These are phyloP conservation scores for Diadumene lineata DNA, from an alignment of 92 coral and sea anemone species.

Conservation along the genomic window DNA sequence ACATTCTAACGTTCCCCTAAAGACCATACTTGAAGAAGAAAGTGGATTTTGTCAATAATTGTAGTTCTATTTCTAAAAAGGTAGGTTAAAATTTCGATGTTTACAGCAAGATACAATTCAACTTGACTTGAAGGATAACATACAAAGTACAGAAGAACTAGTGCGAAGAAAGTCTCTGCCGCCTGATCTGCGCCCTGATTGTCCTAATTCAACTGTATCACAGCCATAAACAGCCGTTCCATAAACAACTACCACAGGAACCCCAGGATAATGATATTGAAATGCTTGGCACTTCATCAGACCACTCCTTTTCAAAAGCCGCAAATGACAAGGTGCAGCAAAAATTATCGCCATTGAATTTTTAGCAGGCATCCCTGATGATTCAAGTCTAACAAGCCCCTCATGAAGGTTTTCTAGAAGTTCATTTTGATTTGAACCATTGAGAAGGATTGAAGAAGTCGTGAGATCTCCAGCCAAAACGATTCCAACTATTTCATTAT, in stretches of 20 bases:
- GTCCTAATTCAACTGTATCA: slow-evolving; percentile 57
- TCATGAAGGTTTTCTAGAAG: slow-evolving; percentile 40
- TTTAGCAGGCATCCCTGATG: slow-evolving; percentile 24
- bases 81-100: too few relatives aligned
- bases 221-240: slow-evolving; percentile 84
- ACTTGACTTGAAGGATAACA: slow-evolving; percentile 48
- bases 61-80: too few relatives aligned
- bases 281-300: slow-evolving; percentile 42
- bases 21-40: too few relatives aligned
- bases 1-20: too few relatives aligned
- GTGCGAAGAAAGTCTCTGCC: slow-evolving; percentile 77
- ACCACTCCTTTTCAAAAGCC: slow-evolving; percentile 27
- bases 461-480: slow-evolving; percentile 69
- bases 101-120: too few relatives aligned
- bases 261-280: slow-evolving; percentile 48
- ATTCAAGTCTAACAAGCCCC: slow-evolving; percentile 50
- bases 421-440: slow-evolving; percentile 24
- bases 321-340: slow-evolving; percentile 45
- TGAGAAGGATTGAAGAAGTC: slow-evolving; percentile 54
- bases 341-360: slow-evolving; percentile 63
- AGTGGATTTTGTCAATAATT: too few relatives aligned
- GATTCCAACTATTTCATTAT: slow-evolving; percentile 74
- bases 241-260: slow-evolving; percentile 53
- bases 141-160: slow-evolving; percentile 62
- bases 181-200: slow-evolving; percentile 53